Percentiles rank a stretch among this genome's conserved stretches.
These are phyloP conservation scores for Eurois occulta DNA, from an alignment of 2,888 invertebrate genomes.

Conservation along the genomic window DNA sequence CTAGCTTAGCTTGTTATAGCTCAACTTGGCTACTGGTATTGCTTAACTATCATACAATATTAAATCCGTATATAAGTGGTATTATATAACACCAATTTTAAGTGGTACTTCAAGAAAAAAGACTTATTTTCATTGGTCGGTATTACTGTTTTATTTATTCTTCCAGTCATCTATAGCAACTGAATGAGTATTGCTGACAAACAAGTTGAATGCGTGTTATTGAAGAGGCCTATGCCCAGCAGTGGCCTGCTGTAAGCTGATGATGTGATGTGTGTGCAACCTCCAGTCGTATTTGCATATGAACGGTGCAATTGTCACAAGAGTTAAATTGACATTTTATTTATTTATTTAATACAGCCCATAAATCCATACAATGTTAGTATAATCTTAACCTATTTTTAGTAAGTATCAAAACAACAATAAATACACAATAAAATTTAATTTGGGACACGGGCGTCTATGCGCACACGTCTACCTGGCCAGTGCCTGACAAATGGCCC, in stretches of 20 bases:
- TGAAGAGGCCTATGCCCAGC: not conserved
- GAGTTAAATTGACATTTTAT: too few relatives aligned
- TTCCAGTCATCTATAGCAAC: not conserved
- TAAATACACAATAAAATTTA: too few relatives aligned
- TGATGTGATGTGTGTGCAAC: not conserved
- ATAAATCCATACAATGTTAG: too few relatives aligned
- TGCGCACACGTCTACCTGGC: not conserved
- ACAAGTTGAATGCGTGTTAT: not conserved
- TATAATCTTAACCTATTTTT: too few relatives aligned
- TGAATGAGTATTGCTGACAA: not conserved
- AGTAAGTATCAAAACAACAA: too few relatives aligned
- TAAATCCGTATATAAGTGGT: not conserved
- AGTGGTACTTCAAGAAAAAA: not conserved
- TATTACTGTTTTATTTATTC: not conserved
- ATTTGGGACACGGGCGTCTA: not conserved
- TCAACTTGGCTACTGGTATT: not conserved
- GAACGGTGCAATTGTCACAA: too few relatives aligned
- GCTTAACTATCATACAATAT: not conserved
- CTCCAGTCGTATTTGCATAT: too few relatives aligned
- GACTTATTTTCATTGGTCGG: too few relatives aligned
- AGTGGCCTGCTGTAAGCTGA: not conserved
- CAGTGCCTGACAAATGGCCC: not conserved
- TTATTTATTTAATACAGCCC: too few relatives aligned
- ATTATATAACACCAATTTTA: not conserved
- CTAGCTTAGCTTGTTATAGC: not conserved